A percentile compares a stretch with the other conserved stretches of the same genome.
Evolutionary conservation across 2,888 invertebrate genomes (phyloP).

Genomic region (Bedellia somnulentella): DNA sequence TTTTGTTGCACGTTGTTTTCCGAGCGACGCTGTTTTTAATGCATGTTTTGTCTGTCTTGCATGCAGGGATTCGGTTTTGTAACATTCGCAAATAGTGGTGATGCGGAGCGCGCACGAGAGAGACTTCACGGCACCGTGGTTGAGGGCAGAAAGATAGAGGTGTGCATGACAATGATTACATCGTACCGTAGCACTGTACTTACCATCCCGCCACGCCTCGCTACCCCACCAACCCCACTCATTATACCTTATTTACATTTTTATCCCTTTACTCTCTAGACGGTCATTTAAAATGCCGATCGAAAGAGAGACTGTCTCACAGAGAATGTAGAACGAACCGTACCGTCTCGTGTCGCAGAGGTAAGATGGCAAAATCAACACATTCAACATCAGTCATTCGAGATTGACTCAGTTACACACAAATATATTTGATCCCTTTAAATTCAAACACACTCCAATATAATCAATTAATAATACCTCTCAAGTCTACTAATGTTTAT

Average conservation of each 20-base stretch:
- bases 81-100: slow-evolving; percentile 99
- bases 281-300: slow-evolving; percentile 67
- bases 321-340: slow-evolving; percentile 61
- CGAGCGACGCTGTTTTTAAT: slow-evolving; percentile 82
- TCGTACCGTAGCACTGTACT: slow-evolving; percentile 61
- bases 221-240: slow-evolving; percentile 48
- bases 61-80: slow-evolving; percentile 99
- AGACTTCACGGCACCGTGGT: slow-evolving; percentile 99
- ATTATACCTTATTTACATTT: slow-evolving; percentile 61
- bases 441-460: no score
- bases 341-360: slow-evolving; percentile 53
- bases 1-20: slow-evolving; percentile 79
- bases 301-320: slow-evolving; percentile 59
- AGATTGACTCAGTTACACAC: no score
- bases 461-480: no score
- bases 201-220: slow-evolving; percentile 16
- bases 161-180: slow-evolving; percentile 86
- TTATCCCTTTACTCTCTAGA: slow-evolving; percentile 68
- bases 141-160: slow-evolving; percentile 99
- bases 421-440: no score
- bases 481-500: no score
- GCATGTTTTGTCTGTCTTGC: slow-evolving; percentile 96
- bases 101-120: slow-evolving; percentile 99
- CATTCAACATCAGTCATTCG: slow-evolving; percentile 1
- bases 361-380: slow-evolving; percentile 51